Conservation (phyloP, 37 sponge, comb jelly and placozoan genomes). For the Corticium candelabrum region DNA sequence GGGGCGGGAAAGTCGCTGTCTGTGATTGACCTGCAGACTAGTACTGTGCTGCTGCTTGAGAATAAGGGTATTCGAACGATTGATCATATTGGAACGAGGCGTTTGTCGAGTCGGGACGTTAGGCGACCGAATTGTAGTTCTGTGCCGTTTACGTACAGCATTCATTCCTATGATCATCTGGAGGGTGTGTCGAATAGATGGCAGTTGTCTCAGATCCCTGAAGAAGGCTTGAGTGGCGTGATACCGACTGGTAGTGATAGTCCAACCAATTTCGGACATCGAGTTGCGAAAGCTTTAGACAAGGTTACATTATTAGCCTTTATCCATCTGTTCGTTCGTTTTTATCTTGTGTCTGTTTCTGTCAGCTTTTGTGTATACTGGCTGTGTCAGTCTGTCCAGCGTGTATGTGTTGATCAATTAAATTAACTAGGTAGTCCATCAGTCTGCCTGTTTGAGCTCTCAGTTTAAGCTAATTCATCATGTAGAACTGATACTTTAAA, state of each 20-base stretch:
- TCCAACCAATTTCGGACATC: background rate
- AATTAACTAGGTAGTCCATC: too few species aligned
- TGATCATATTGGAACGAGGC: background rate
- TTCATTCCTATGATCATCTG: conserved; percentile 53
- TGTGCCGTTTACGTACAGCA: conserved; percentile 32
- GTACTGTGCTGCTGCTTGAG: conserved; percentile 45
- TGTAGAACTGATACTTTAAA: too few species aligned
- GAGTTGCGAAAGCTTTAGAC: background rate
- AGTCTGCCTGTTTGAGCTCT: too few species aligned
- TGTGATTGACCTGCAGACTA: conserved; percentile 36
- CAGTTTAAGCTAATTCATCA: too few species aligned
- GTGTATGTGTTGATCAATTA: too few species aligned
- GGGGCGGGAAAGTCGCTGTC: conserved; percentile 21
- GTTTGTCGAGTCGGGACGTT: background rate
- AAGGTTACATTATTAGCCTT: background rate
- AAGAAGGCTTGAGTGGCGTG: conserved; percentile 3
- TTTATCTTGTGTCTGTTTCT: too few species aligned
- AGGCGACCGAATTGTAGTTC: conserved; percentile 32
- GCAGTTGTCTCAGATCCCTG: conserved; percentile 16
- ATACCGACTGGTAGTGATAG: too few species aligned
- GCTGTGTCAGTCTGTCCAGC: too few species aligned
- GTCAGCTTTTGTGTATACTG: too few species aligned
- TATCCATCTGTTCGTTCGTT: too few species aligned
- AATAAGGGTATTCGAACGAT: conserved; percentile 38
- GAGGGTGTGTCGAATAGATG: conserved; percentile 32